These are phyloP conservation scores for Tenebrosternarchus preto DNA, from an alignment of 2,113 vertebrate species.

Conservation along the genomic window DNA sequence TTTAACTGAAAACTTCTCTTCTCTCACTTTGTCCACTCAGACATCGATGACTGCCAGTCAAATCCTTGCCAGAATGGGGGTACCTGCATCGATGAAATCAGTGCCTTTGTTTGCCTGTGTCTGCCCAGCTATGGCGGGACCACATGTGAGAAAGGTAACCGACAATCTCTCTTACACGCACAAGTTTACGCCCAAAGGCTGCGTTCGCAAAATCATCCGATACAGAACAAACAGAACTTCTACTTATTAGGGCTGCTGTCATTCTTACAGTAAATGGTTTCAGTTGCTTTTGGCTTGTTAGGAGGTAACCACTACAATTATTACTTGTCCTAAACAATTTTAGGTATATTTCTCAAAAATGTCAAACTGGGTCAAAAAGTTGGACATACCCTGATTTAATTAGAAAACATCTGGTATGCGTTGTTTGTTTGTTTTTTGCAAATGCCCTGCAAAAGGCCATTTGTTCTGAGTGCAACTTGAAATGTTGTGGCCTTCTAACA, in stretches of 20 bases:
- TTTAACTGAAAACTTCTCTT: neutral
- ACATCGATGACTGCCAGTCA: conserved; percentile 82
- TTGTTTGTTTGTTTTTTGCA: too few relatives aligned
- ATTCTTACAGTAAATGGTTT: neutral
- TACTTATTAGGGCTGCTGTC: neutral
- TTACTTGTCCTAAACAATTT: too few relatives aligned
- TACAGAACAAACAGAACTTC: too few relatives aligned
- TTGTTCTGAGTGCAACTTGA: too few relatives aligned
- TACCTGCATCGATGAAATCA: conserved; percentile 93
- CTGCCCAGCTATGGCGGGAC: conserved; percentile 91
- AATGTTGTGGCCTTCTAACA: too few relatives aligned
- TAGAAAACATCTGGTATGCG: too few relatives aligned
- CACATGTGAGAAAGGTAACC: conserved; percentile 89
- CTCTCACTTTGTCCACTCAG: conserved; percentile 57
- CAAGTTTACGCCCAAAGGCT: too few relatives aligned
- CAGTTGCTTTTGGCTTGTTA: neutral
- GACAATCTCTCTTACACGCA: neutral
- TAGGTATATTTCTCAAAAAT: too few relatives aligned
- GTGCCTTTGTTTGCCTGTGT: conserved; percentile 90
- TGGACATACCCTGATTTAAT: too few relatives aligned
- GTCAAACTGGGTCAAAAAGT: too few relatives aligned
- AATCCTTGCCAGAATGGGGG: conserved; percentile 90
- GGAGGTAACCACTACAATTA: too few relatives aligned
- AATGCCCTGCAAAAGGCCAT: too few relatives aligned
- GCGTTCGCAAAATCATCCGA: neutral